These are phyloP conservation scores for Drosophila dunni DNA, from an alignment of 1,140 invertebrate genomes.

Conservation along the genomic window DNA sequence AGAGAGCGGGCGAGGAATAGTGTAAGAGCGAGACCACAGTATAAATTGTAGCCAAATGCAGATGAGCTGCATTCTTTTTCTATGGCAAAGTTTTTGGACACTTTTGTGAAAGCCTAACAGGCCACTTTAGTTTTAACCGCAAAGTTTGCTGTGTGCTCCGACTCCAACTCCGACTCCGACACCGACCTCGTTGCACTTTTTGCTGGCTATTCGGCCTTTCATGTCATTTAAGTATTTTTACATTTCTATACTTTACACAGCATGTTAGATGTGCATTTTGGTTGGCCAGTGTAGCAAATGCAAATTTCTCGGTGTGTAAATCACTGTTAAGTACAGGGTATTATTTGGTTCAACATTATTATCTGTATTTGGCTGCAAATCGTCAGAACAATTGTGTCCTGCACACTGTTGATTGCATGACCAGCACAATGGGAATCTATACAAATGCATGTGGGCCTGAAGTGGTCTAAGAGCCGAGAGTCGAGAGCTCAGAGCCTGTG, in stretches of 20 bases:
- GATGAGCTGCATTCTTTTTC: constrained; percentile 77
- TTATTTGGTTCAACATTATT: background rate
- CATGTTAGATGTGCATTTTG: background rate
- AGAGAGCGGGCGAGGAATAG: background rate
- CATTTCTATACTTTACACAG: constrained; percentile 7
- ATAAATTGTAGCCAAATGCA: constrained; percentile 75
- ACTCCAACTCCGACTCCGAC: constrained; percentile 22
- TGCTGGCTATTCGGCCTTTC: constrained; percentile 67
- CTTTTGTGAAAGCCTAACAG: constrained; percentile 74
- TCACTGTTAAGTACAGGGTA: background rate
- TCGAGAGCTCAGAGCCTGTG: background rate
- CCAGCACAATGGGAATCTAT: constrained; percentile 67
- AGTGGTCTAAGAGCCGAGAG: constrained; percentile 23
- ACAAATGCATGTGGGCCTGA: constrained; percentile 48
- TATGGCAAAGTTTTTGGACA: constrained; percentile 69
- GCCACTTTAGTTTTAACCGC: constrained; percentile 81
- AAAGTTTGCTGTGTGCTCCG: constrained; percentile 66
- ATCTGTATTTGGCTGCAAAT: constrained; percentile 21
- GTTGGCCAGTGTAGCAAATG: background rate
- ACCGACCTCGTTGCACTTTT: constrained; percentile 73
- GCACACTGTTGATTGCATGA: constrained; percentile 59
- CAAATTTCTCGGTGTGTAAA: too few species aligned
- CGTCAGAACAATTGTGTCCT: constrained; percentile 17
- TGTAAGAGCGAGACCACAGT: constrained; percentile 26
- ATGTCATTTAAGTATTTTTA: constrained; percentile 78